A percentile compares a stretch with the other conserved stretches of the same genome.
These are phyloP conservation scores for Caenorhabditis sp. DNA, from an alignment of 2,888 invertebrate species.

Conservation along the genomic window DNA sequence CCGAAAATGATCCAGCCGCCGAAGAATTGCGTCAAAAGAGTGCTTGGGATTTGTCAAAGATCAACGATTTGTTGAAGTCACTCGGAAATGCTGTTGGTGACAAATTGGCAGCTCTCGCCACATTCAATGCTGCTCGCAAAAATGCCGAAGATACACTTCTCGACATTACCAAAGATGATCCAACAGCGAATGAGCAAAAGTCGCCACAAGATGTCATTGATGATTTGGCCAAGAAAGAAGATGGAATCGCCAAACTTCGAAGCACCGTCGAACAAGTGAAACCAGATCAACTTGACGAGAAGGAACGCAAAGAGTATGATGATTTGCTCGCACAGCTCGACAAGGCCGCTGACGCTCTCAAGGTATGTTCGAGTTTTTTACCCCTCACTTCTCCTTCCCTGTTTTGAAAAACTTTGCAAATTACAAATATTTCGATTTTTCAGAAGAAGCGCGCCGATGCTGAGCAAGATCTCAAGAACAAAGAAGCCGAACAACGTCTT, in stretches of 20 bases:
- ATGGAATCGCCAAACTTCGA: constrained; percentile 15
- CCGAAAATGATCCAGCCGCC: constrained; percentile 22
- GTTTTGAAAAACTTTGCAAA: too few species aligned
- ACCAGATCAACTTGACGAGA: constrained; percentile 25
- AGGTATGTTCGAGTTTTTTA: too few species aligned
- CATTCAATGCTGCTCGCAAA: constrained; percentile 47
- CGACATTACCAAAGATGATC: constrained; percentile 21
- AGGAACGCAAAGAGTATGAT: constrained; percentile 27
- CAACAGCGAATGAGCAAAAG: background rate
- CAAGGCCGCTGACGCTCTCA: constrained; percentile 28
- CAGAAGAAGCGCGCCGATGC: constrained; percentile 30
- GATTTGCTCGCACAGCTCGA: constrained; percentile 36
- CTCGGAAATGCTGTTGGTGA: constrained; percentile 42
- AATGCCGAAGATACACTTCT: constrained; percentile 41
- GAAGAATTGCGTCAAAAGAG: constrained; percentile 38
- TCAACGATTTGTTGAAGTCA: constrained; percentile 37
- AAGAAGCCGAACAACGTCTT: constrained; percentile 24
- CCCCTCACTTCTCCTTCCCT: too few species aligned
- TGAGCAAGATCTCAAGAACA: constrained; percentile 27
- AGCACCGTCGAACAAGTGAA: constrained; percentile 16
- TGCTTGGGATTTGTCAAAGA: constrained; percentile 39
- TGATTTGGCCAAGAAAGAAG: constrained; percentile 17
- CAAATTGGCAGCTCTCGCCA: constrained; percentile 46
- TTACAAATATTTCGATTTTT: constrained; percentile 8
- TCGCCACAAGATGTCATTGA: constrained; percentile 25